Percentiles rank a stretch among this genome's conserved stretches.
Evolutionary conservation across 2,113 vertebrate species (phyloP).

Genomic region (Hydropotes inermis): DNA sequence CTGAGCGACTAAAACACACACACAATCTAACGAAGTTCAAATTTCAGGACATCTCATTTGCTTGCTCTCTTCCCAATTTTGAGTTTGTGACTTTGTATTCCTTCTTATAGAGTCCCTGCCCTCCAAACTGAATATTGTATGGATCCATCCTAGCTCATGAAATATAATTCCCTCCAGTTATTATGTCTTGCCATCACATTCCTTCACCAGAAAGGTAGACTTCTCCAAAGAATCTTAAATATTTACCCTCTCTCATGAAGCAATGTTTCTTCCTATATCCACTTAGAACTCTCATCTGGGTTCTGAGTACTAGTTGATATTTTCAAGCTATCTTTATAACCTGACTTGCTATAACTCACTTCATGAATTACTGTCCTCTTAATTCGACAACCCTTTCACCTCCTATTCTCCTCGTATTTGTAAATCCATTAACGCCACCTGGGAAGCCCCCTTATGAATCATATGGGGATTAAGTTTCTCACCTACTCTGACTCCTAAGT

Average conservation of each 20-base stretch:
- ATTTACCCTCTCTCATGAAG: neutral
- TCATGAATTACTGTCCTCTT: neutral
- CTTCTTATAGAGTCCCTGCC: neutral
- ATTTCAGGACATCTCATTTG: neutral
- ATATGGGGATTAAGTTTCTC: neutral
- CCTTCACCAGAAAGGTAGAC: neutral
- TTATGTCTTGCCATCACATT: neutral
- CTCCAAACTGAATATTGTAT: neutral
- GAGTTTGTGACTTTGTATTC: neutral
- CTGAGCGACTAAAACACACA: neutral
- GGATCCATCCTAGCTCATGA: neutral
- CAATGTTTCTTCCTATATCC: neutral
- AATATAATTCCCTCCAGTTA: neutral
- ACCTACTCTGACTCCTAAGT: neutral
- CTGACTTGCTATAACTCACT: neutral
- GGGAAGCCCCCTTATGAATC: neutral
- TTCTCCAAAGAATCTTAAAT: neutral
- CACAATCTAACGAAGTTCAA: neutral
- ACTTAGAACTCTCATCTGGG: neutral
- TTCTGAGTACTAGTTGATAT: neutral
- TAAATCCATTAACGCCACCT: neutral
- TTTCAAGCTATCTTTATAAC: neutral
- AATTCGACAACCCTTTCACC: neutral
- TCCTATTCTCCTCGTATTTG: neutral
- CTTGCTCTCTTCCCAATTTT: neutral